Evolutionary conservation across 2,797 vertebrate species (phyloP).

Genomic region (Siniperca undulata): DNA sequence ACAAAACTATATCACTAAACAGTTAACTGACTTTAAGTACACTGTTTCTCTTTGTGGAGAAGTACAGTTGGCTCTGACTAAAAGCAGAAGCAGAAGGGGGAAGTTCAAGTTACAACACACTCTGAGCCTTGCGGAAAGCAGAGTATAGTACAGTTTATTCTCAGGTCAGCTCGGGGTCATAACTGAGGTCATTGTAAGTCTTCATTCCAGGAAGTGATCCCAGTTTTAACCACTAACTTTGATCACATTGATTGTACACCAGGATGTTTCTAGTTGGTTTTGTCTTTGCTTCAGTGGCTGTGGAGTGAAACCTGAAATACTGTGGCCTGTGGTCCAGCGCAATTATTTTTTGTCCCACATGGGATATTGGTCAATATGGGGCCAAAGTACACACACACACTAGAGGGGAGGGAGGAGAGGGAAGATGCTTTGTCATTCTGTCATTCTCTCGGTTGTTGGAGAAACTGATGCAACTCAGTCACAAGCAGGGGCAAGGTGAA

Average conservation of each 20-base stretch:
- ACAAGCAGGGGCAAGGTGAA: slow-evolving; percentile 22
- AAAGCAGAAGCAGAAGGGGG: slow-evolving; percentile 39
- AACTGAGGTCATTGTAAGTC: background rate
- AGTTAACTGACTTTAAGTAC: background rate
- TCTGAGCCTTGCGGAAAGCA: background rate
- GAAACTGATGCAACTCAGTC: slow-evolving; percentile 54
- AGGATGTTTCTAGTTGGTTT: background rate
- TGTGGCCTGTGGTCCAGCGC: background rate
- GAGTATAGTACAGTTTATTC: background rate
- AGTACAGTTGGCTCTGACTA: background rate
- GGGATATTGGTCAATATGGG: slow-evolving; percentile 9
- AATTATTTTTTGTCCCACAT: background rate
- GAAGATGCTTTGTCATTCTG: slow-evolving; percentile 37
- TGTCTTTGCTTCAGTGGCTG: background rate
- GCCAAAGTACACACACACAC: slow-evolving; percentile 19
- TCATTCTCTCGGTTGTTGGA: slow-evolving; percentile 26
- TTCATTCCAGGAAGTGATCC: background rate
- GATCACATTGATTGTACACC: background rate
- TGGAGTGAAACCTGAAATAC: background rate
- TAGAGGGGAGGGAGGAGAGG: background rate
- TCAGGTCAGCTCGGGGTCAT: slow-evolving; percentile 20
- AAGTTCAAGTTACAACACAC: slow-evolving; percentile 36
- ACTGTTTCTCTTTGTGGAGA: background rate
- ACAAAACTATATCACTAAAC: no score
- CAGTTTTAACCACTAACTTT: background rate